Conservation (phyloP, 2,888 invertebrate species). For the Caenorhabditis zanzibari region DNA sequence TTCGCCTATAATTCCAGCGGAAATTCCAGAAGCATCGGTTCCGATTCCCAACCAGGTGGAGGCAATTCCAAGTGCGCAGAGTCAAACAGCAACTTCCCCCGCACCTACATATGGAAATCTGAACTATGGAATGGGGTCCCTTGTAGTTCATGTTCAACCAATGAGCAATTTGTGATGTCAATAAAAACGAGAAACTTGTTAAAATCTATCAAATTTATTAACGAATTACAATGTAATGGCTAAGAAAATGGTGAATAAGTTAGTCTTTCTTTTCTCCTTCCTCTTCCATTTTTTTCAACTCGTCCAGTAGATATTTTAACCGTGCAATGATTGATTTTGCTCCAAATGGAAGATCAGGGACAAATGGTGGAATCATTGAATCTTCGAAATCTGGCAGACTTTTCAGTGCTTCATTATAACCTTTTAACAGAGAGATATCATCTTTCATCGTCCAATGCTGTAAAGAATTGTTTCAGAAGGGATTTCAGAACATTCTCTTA, state of each 20-base stretch:
- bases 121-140: constrained; percentile 36
- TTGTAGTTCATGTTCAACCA: constrained; percentile 53
- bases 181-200: constrained; percentile 23
- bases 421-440: constrained; percentile 37
- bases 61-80: neutral
- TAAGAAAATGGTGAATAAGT: neutral
- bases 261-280: neutral
- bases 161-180: neutral
- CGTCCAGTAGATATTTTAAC: constrained; percentile 29
- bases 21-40: neutral
- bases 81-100: constrained; percentile 15
- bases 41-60: constrained; percentile 38
- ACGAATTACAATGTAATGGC: neutral
- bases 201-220: neutral
- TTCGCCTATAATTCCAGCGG: neutral
- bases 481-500: no score
- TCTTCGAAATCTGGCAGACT: constrained; percentile 16
- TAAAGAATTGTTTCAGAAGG: neutral
- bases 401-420: constrained; percentile 37
- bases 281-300: constrained; percentile 22
- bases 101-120: constrained; percentile 22
- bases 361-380: constrained; percentile 21
- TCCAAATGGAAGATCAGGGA: constrained; percentile 38
- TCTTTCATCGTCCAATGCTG: constrained; percentile 56
- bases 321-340: constrained; percentile 37